phyloP scores from a whole-genome alignment of 2,888 invertebrate genomes.

The Seladonia tumulorum region DNA sequence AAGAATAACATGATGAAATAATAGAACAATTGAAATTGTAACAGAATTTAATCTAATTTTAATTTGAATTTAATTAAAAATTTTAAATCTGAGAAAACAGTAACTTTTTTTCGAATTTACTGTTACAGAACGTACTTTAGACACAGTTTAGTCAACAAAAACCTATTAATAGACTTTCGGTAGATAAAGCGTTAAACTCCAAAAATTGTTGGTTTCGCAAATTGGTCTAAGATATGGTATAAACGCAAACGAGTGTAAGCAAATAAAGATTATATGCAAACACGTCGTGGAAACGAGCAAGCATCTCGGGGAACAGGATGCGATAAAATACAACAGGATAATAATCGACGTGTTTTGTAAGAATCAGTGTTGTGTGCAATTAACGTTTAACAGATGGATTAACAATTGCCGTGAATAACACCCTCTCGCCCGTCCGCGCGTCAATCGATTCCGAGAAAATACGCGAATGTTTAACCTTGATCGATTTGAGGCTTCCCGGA shows the following conservation, averaged over 20 bases:
- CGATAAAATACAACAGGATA: constrained; percentile 42
- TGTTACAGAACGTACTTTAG: too few relatives aligned
- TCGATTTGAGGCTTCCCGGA: constrained; percentile 31
- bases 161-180: too few relatives aligned
- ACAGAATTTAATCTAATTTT: too few relatives aligned
- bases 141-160: too few relatives aligned
- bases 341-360: constrained; percentile 38
- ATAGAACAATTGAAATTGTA: too few relatives aligned
- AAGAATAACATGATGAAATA: too few relatives aligned
- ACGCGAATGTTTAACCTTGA: constrained; percentile 45
- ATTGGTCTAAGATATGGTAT: too few relatives aligned
- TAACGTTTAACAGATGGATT: constrained; percentile 46
- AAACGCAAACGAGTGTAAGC: neutral
- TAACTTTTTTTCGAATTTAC: too few relatives aligned
- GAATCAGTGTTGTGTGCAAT: constrained; percentile 28
- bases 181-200: too few relatives aligned
- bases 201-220: too few relatives aligned
- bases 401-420: constrained; percentile 30
- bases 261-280: neutral
- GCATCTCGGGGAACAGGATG: constrained; percentile 46
- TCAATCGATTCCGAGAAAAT: constrained; percentile 25
- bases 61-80: too few relatives aligned
- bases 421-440: neutral
- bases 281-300: neutral
- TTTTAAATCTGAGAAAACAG: too few relatives aligned